Evolutionary conservation across 2,888 invertebrate genomes (phyloP).

Genomic region (Drosophila colorata): DNA sequence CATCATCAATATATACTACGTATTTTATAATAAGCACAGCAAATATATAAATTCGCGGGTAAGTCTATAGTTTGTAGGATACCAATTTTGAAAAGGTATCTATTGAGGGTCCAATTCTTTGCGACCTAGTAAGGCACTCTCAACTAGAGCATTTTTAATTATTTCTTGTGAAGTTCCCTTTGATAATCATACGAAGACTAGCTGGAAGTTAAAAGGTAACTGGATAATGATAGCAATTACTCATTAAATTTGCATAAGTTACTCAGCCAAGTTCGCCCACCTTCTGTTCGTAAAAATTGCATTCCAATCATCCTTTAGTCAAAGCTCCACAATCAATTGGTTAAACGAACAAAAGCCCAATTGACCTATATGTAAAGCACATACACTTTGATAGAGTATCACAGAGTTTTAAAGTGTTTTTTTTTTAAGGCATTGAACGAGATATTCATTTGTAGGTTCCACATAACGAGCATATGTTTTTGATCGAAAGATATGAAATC

Average conservation of each 20-base stretch:
- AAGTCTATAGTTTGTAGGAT: no score
- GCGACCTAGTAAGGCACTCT: no score
- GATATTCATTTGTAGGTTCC: no score
- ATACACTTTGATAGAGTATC: not conserved
- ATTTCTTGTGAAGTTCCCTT: not conserved
- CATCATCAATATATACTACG: no score
- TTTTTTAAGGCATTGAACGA: no score
- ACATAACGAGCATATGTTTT: no score
- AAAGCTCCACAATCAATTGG: not conserved
- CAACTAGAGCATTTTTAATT: not conserved
- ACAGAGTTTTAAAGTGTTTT: no score
- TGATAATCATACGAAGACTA: not conserved
- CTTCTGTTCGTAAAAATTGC: not conserved
- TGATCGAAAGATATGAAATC: no score
- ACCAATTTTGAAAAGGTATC: no score
- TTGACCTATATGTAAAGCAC: not conserved
- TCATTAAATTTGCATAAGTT: not conserved
- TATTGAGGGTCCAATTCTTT: no score
- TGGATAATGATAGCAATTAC: not conserved
- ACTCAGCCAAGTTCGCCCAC: not conserved
- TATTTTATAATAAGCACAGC: no score
- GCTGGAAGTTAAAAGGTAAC: not conserved
- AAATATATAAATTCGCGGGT: no score
- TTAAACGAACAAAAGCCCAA: not conserved
- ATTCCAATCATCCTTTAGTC: not conserved